Evolutionary conservation across 2,113 vertebrate genomes (phyloP), one percentile per base, ranked within the genome.

Genomic region (Lutjanus erythropterus): DNA sequence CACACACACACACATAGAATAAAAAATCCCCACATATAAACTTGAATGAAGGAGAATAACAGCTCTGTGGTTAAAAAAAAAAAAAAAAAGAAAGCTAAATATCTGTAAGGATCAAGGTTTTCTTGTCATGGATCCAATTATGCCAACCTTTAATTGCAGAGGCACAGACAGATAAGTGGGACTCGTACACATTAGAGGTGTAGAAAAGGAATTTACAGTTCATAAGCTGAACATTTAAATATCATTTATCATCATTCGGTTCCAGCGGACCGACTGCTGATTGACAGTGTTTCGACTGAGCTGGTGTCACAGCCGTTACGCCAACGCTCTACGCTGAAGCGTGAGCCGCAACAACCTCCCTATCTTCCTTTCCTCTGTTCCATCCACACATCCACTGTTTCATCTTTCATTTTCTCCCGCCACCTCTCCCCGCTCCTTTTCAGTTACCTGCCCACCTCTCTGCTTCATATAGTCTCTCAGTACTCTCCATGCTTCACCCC

Each of bases 201-300:
- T 67, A 73, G 27, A 81, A 59, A 70, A 61, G 29, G 18, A 56
- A 47, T 35, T 23, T 39, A 5, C 44, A 27, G 53, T 78, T 88
- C 80, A 61, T 50, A 59, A 73, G 75, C 71, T 47, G 55, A 86
- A 76, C 73, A 75, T 90, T 91, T 71, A 85, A 80, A 87, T 68
- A 75, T 78, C 68, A 75, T 87, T 85, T 86, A 84, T 86, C 8
- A 41, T 79, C 78, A 75, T 56, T 86, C 71, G 69, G 21, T 86
- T 69, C 39, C 21, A 47, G n/a, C 21, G 27, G 75, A 64, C 73
- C 16, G 75, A 88, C 85, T 64, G 65, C 42, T 91, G 88, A 92
- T 84, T 90, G 86, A 86, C 73, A 44, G 53, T 65, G 76, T 82
- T 92, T 78, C 81, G 85, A 86, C 84, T 90, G 67, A 75, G 73